Evolutionary conservation across 1,140 invertebrate genomes (phyloP).

Genomic region (Oncopodura yosiiana): DNA sequence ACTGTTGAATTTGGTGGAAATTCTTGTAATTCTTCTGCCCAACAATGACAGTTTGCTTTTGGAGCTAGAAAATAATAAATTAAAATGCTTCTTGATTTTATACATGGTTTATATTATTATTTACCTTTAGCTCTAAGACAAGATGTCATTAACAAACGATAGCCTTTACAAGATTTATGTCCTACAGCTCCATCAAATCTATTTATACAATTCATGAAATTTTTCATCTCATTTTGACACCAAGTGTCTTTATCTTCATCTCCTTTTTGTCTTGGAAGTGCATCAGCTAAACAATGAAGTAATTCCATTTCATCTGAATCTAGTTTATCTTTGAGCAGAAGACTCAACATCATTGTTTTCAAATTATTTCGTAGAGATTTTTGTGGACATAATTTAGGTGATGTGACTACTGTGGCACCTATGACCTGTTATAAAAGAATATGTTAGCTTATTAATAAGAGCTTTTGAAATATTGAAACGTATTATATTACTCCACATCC

Average conservation of each 20-base stretch:
- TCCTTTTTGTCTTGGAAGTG: background rate
- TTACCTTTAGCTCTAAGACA: conserved; percentile 11
- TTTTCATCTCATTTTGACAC: conserved; percentile 5
- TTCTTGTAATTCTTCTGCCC: too few species aligned
- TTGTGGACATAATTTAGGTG: background rate
- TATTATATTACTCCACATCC: background rate
- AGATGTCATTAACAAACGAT: background rate
- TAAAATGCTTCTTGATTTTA: background rate
- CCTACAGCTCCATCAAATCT: background rate
- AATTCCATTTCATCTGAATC: background rate
- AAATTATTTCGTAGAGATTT: conserved; percentile 1
- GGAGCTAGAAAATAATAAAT: background rate
- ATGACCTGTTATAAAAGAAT: background rate
- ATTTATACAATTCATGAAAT: conserved; percentile 5
- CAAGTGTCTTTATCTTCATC: background rate
- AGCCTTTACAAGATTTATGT: background rate
- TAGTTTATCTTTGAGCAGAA: background rate
- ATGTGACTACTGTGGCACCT: background rate
- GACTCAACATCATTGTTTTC: background rate
- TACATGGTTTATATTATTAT: background rate
- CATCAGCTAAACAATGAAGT: background rate
- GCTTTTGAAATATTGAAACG: too few species aligned
- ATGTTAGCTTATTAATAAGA: too few species aligned
- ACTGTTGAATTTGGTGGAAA: too few species aligned
- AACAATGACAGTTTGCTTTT: too few species aligned